These are phyloP conservation scores for Muscicapa striata DNA, from an alignment of 2,797 vertebrate species.

Conservation along the genomic window DNA sequence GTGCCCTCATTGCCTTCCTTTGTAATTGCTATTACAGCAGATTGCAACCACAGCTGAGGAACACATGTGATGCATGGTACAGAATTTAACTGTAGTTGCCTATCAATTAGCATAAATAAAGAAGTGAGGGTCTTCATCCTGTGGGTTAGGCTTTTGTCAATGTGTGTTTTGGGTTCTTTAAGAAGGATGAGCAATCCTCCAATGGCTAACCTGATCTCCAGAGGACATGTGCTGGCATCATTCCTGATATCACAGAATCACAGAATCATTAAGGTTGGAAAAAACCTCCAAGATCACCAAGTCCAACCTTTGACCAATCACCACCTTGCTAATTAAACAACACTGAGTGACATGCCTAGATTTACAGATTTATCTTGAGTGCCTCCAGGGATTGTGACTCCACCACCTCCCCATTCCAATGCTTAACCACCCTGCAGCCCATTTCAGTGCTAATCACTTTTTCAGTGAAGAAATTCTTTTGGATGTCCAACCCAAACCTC, in stretches of 20 bases:
- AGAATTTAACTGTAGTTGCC: neutral
- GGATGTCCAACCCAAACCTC: no score
- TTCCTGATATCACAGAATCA: neutral
- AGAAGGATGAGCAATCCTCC: neutral
- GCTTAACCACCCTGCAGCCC: no score
- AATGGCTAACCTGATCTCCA: neutral
- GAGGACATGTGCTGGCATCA: neutral
- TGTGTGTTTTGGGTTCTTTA: neutral
- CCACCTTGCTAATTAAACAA: neutral
- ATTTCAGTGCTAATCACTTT: no score
- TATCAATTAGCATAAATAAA: neutral
- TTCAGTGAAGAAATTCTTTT: no score
- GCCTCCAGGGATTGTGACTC: neutral
- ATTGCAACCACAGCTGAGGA: neutral
- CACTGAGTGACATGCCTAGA: no score
- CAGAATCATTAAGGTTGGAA: neutral
- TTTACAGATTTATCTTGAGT: neutral
- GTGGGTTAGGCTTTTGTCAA: rapidly evolving
- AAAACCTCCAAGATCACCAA: neutral
- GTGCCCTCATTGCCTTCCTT: neutral
- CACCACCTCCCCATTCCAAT: no score
- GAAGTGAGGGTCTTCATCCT: neutral
- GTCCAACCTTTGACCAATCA: neutral
- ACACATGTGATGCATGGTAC: no score
- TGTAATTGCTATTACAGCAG: neutral